These are phyloP conservation scores for Loxodonta africana DNA, from an alignment of 2,113 vertebrate species.

Conservation along the genomic window DNA sequence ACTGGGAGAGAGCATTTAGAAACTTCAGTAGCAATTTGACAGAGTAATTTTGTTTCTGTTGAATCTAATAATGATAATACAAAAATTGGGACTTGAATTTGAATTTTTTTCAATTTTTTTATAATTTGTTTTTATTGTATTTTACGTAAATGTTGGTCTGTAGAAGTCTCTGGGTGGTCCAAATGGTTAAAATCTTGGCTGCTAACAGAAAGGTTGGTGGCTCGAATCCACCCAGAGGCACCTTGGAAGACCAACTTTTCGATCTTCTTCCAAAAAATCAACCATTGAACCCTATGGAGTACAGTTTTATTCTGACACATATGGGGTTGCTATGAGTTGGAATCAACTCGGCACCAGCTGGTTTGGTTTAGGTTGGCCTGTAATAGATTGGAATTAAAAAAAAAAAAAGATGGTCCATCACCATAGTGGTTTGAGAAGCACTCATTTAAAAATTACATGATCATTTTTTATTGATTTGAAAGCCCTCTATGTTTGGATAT, in stretches of 20 bases:
- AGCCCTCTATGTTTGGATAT: not conserved
- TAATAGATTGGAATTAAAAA: not conserved
- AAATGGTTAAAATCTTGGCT: too few species aligned
- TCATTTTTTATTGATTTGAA: not conserved
- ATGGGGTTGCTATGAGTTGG: not conserved
- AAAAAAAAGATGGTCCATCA: not conserved
- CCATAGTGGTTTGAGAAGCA: not conserved
- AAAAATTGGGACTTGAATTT: not conserved
- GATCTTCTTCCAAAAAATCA: too few species aligned
- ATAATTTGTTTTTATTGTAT: constrained; percentile 16
- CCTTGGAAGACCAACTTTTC: too few species aligned
- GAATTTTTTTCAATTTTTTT: constrained; percentile 7
- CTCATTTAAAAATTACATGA: not conserved
- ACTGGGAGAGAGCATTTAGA: not conserved
- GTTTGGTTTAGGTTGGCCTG: not conserved
- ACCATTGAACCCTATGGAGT: too few species aligned
- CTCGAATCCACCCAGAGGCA: too few species aligned
- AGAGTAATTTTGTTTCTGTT: constrained; percentile 26
- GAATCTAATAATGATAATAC: not conserved
- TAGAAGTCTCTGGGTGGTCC: too few species aligned
- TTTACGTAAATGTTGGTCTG: not conserved
- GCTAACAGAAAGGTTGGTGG: too few species aligned
- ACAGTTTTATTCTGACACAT: too few species aligned
- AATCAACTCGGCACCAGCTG: not conserved
- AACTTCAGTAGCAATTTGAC: not conserved